These are phyloP conservation scores for Stichopus chloronotus DNA, from an alignment of 35 echinoderm and acorn worm genomes.

Conservation along the genomic window DNA sequence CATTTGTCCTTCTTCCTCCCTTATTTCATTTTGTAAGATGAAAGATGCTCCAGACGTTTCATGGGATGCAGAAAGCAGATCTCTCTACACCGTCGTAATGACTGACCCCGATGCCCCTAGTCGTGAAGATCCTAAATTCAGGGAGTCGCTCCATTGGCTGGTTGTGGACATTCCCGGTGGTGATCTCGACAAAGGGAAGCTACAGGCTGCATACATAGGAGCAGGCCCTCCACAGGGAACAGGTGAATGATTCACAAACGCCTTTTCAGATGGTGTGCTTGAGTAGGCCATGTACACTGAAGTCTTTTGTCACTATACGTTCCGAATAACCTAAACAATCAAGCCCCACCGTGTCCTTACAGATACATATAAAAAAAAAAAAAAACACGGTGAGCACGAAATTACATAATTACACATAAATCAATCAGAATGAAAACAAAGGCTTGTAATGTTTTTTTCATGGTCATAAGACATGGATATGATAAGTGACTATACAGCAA, in stretches of 20 bases:
- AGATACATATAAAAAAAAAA: too few relatives aligned
- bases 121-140: slow-evolving; percentile 53
- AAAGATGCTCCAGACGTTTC: slow-evolving; percentile 77
- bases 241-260: slow-evolving; percentile 18
- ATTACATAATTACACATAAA: too few relatives aligned
- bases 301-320: too few relatives aligned
- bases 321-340: too few relatives aligned
- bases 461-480: too few relatives aligned
- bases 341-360: too few relatives aligned
- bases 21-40: slow-evolving; percentile 49
- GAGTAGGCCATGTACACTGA: too few relatives aligned
- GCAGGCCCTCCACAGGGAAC: slow-evolving; percentile 78
- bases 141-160: slow-evolving; percentile 79
- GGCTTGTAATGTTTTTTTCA: too few relatives aligned
- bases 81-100: slow-evolving; percentile 90
- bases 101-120: slow-evolving; percentile 93
- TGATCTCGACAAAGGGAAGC: slow-evolving; percentile 69
- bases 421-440: too few relatives aligned
- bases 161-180: slow-evolving; percentile 66
- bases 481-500: too few relatives aligned
- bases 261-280: too few relatives aligned
- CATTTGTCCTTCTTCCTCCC: neutral
- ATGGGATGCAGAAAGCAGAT: slow-evolving; percentile 79
- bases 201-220: slow-evolving; percentile 70
- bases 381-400: too few relatives aligned